phyloP scores from a whole-genome alignment of 2,888 invertebrate genomes.

The Epirrhoe tristata region DNA sequence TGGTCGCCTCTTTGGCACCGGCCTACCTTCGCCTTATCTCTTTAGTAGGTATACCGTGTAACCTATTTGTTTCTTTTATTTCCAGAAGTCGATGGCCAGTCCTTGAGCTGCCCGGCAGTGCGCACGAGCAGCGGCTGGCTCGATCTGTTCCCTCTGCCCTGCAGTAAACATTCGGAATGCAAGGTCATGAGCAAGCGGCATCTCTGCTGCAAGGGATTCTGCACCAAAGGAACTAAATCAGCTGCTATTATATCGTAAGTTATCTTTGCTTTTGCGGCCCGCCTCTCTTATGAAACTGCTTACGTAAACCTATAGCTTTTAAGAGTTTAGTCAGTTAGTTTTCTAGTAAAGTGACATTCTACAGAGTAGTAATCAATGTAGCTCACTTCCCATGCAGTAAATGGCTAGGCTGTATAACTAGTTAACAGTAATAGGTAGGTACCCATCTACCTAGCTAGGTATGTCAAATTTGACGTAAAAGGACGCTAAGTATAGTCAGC shows the following conservation, averaged over 20 bases:
- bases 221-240: slow-evolving; percentile 76
- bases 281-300: slow-evolving; percentile 9
- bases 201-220: slow-evolving; percentile 85
- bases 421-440: too few relatives aligned
- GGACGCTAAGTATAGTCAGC: slow-evolving; percentile 3
- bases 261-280: slow-evolving; percentile 18
- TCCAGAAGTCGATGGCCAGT: slow-evolving; percentile 61
- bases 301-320: slow-evolving; percentile 11
- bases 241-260: slow-evolving; percentile 65
- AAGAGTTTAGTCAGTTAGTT: not conserved
- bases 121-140: slow-evolving; percentile 81
- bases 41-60: not conserved
- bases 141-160: slow-evolving; percentile 84
- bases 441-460: too few relatives aligned
- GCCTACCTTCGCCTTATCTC: too few relatives aligned
- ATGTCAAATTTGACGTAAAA: slow-evolving; percentile 10
- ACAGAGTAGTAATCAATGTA: slow-evolving; percentile 18
- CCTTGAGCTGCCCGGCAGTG: slow-evolving; percentile 74
- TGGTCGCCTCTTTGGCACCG: too few relatives aligned
- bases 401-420: slow-evolving; percentile 1
- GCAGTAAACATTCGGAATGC: slow-evolving; percentile 83
- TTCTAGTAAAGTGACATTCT: slow-evolving; percentile 19
- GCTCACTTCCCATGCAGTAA: slow-evolving; percentile 16
- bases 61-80: slow-evolving; percentile 3
- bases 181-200: slow-evolving; percentile 81